Evolutionary conservation across 2,113 vertebrate genomes (phyloP), one percentile per base, ranked within the genome.

Genomic region (Dendrocopos noguchii): DNA sequence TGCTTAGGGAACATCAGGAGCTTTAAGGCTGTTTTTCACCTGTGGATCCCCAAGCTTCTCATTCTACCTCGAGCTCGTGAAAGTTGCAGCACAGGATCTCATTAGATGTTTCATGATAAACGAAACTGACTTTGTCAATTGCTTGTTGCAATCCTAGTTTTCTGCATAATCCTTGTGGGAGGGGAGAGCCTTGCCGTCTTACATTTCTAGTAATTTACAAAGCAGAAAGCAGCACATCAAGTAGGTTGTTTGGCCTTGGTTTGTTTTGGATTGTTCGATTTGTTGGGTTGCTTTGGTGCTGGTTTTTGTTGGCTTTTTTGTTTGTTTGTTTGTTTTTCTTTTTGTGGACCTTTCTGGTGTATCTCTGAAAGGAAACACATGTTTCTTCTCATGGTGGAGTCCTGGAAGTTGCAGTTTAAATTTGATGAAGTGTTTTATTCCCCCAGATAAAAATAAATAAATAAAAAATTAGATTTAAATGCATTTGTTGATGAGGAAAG

Each of bases 401-500:
- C 74, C 83, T 96, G 89, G 85, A 95, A 94, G 87, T 91, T 93
- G 77, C 84, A 84, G 91, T 94, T 94, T 95, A 95, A 94, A 94
- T 90, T 88, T 95, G 93, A 93, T 96, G 96, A 96, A 96, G 94
- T 96, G 95, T 96, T 93, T 95, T 97, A 95, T 93, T 82, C 92
- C 90, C 81, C 57, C 31, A 73, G 93, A 93, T 96, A 93, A 94
- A 93, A 95, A 82, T 68, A 96, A 93, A 95, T 84, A 95, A 95
- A 96, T 94, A 95, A 96, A 94, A 17, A 83, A 81, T 65, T 89
- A 90, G 34, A 82, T 94, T 93, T 91, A 92, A 95, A 87, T 96
- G 86, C 56, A 70, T 91, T 89, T 96, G 88, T 85, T 96, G 90
- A 95, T 91, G 87, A 90, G 74, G 91, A 91, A 95, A 96, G 89